Evolutionary conservation across 2,888 invertebrate species (phyloP), one percentile per base, ranked within the genome.

Genomic region (Thyatira batis): DNA sequence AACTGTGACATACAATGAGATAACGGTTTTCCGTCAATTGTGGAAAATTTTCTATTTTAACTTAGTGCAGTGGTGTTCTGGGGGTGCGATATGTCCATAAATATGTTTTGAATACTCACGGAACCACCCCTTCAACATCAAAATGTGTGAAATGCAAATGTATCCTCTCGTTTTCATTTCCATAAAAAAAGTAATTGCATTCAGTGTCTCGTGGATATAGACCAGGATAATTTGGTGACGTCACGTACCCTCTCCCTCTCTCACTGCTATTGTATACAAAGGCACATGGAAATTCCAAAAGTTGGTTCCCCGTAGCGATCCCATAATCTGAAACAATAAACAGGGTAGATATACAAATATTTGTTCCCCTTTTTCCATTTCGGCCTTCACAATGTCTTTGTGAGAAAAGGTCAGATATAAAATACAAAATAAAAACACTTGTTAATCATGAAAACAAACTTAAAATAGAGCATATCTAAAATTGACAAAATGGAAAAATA

Each of bases 151-250:
- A 98, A 77, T 96, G 95, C 65, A 98, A 92, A 78, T 95, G 95
- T 52, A 97, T 94, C 73, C 94, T 94, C 80, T 97, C 97, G 59
- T 95, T 94, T 61, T 92, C 89, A 60, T 93, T 93, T 20, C 97
- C 98, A 78, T 97, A 94, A 84, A 98, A 98, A 86, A 96, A 97
- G 87, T 97, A 98, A 91, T 97, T 96, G 85, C 98, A 98, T 84
- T 97, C 96, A 5, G 97, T 96, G 78, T 97, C 95, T 69, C 98
- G 93, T 0, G 98, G 97, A 89, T 98, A 98, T 62, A 95, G 94
- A 13, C 98, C 98, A 0, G 98, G 98, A 84, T 96, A 97, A 88
- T 98, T 98, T 0, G 98, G 98, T 75, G 97, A 97, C 73, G 95
- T 94, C 85, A 98, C 95, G 49, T 95, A 94, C 3, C 98, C 98